These are phyloP conservation scores for Oncopodura yosiiana DNA, from an alignment of 1,140 invertebrate genomes.

Conservation along the genomic window DNA sequence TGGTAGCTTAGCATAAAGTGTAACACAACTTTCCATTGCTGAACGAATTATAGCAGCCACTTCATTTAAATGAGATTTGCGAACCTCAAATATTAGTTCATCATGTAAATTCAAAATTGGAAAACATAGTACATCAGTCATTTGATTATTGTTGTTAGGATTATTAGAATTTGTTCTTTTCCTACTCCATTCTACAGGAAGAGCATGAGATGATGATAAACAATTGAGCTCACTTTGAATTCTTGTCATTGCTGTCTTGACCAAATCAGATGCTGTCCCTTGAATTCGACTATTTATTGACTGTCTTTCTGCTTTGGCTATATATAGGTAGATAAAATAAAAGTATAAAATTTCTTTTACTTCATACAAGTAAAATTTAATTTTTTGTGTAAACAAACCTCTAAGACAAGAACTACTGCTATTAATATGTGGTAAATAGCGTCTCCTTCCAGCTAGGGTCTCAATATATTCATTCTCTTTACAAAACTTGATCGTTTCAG, in stretches of 20 bases:
- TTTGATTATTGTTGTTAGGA: slow-evolving; percentile 48
- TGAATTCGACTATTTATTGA: slow-evolving; percentile 91
- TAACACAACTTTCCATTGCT: slow-evolving; percentile 69
- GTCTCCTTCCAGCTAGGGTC: slow-evolving; percentile 66
- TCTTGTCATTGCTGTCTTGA: slow-evolving; percentile 77
- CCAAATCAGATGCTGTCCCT: slow-evolving; percentile 89
- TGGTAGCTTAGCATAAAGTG: slow-evolving; percentile 63
- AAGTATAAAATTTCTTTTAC: no score
- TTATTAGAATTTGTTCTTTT: slow-evolving; percentile 39
- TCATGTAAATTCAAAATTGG: slow-evolving; percentile 77
- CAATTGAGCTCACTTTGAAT: slow-evolving; percentile 52
- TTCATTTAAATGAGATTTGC: slow-evolving; percentile 44
- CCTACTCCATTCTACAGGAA: slow-evolving; percentile 28
- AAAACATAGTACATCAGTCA: slow-evolving; percentile 6
- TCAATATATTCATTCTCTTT: slow-evolving; percentile 64
- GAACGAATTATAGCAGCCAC: slow-evolving; percentile 58
- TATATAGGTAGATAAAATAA: no score
- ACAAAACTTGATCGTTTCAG: slow-evolving; percentile 57
- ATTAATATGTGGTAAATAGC: slow-evolving; percentile 68
- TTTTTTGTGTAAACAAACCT: slow-evolving; percentile 42
- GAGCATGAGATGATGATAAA: slow-evolving; percentile 32
- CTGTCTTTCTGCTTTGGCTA: slow-evolving; percentile 84
- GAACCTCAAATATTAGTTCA: slow-evolving; percentile 89
- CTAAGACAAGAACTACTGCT: slow-evolving; percentile 49
- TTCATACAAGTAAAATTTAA: no score